Evolutionary conservation across 2,113 vertebrate species (phyloP).

Genomic region (Lutjanus erythropterus): DNA sequence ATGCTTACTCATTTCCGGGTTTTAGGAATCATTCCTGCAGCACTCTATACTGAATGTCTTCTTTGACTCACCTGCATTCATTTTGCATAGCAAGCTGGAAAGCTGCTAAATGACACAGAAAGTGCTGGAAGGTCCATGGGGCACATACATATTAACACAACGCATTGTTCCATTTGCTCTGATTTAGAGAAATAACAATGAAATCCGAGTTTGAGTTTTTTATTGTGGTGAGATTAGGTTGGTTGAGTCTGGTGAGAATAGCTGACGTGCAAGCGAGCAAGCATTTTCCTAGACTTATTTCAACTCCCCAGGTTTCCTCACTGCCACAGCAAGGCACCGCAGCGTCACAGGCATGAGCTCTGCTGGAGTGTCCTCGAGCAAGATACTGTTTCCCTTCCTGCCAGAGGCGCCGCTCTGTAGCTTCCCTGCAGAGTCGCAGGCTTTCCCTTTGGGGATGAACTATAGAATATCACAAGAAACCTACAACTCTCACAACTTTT

Average conservation of each 20-base stretch:
- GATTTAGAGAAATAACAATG: not conserved
- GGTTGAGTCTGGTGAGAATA: not conserved
- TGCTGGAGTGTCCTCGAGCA: slow-evolving; percentile 45
- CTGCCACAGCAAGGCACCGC: not conserved
- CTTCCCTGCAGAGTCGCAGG: not conserved
- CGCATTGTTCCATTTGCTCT: not conserved
- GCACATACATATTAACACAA: slow-evolving; percentile 4
- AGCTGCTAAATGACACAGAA: slow-evolving; percentile 3
- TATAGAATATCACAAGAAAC: slow-evolving; percentile 14
- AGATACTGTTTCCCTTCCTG: slow-evolving; percentile 22
- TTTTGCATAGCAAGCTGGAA: slow-evolving; percentile 20
- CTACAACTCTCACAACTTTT: slow-evolving; percentile 11
- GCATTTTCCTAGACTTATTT: slow-evolving; percentile 16
- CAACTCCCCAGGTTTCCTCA: slow-evolving; percentile 4
- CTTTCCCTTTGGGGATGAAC: slow-evolving; percentile 34
- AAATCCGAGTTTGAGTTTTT: not conserved
- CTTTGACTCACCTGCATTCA: not conserved
- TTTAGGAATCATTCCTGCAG: too few relatives aligned
- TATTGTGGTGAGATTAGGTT: not conserved
- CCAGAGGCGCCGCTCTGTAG: slow-evolving; percentile 30
- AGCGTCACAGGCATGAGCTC: not conserved
- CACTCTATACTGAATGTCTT: not conserved
- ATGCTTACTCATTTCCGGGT: too few relatives aligned
- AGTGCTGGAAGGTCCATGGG: not conserved
- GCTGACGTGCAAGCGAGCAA: not conserved